A percentile compares a stretch with the other conserved stretches of the same genome.
Evolutionary conservation across 37 sponge, comb jelly and placozoan species (phyloP).

Genomic region (Theonella swinhoei): DNA sequence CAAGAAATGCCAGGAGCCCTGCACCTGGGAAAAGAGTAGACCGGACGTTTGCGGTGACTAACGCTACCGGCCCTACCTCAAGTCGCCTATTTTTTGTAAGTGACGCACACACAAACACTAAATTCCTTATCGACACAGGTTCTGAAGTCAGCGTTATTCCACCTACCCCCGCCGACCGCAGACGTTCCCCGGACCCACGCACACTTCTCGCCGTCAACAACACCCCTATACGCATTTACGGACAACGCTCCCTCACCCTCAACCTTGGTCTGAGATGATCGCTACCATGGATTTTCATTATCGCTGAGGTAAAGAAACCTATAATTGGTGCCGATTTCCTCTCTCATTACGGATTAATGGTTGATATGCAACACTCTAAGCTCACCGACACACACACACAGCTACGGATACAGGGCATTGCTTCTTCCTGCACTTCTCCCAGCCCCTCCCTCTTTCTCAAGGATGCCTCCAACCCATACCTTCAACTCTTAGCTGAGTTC

Average conservation of each 20-base stretch:
- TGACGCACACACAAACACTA: slow-evolving; percentile 2
- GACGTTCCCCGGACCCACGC: slow-evolving; percentile 25
- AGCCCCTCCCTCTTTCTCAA: slow-evolving; percentile 40
- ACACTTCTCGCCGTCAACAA: slow-evolving; percentile 39
- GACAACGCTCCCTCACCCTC: slow-evolving; percentile 63
- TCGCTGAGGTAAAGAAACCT: slow-evolving; percentile 68
- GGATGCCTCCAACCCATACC: slow-evolving; percentile 32
- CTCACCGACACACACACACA: slow-evolving; percentile 45
- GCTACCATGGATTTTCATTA: slow-evolving; percentile 71
- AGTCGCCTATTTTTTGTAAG: too few species aligned
- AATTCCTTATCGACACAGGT: slow-evolving; percentile 61
- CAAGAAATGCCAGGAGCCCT: slow-evolving; percentile 45
- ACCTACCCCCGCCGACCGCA: too few species aligned
- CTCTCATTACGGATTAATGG: slow-evolving; percentile 54
- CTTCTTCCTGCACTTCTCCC: slow-evolving; percentile 3
- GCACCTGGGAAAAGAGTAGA: slow-evolving; percentile 49
- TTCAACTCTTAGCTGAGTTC: slow-evolving; percentile 50
- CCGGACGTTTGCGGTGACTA: slow-evolving; percentile 60
- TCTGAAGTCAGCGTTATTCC: slow-evolving; percentile 34
- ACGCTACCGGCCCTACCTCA: slow-evolving; percentile 72
- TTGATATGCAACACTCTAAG: slow-evolving; percentile 38
- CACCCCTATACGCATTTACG: too few species aligned
- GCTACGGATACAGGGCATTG: slow-evolving; percentile 35
- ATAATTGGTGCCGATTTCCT: slow-evolving; percentile 76
- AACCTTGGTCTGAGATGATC: slow-evolving; percentile 54